Percentiles rank a stretch among this genome's conserved stretches.
Conservation (phyloP, 1,140 invertebrate species). For the Macrotrachela quadricornifera region DNA sequence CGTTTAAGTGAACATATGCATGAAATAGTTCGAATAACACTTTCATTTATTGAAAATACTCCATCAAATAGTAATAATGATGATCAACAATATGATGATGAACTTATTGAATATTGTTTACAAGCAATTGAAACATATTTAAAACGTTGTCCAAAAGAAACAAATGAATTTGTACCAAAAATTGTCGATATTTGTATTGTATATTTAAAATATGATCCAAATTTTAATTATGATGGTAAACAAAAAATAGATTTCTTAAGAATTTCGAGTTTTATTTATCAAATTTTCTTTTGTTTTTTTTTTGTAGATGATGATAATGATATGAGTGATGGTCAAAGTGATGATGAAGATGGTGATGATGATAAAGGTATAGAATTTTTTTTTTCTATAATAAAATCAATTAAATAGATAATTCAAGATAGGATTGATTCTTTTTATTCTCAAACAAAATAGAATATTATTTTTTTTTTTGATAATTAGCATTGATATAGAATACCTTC, state of each 20-base stretch:
- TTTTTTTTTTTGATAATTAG: background rate
- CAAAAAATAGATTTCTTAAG: constrained; percentile 18
- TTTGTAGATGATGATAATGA: constrained; percentile 39
- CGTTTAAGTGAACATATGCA: constrained; percentile 79
- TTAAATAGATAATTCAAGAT: no score
- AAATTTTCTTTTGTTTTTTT: no score
- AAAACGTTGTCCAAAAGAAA: constrained; percentile 80
- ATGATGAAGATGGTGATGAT: constrained; percentile 44
- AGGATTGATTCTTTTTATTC: no score
- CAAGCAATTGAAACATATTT: constrained; percentile 89
- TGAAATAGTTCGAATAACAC: constrained; percentile 59
- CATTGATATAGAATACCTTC: background rate
- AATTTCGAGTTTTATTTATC: no score
- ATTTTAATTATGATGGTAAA: constrained; percentile 72
- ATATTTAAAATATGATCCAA: constrained; percentile 90
- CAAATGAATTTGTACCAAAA: constrained; percentile 19
- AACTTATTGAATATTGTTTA: constrained; percentile 58
- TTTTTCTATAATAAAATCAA: no score
- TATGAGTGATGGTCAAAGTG: constrained; percentile 45
- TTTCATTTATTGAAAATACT: constrained; percentile 55
- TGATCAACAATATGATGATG: constrained; percentile 49
- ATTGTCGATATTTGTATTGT: constrained; percentile 68
- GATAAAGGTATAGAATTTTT: constrained; percentile 39
- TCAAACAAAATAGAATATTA: no score
- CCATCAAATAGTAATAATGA: no score